Base-by-base conservation (phyloP, 2,888 invertebrate species). In the Sinohyriopsis cumingii region DNA sequence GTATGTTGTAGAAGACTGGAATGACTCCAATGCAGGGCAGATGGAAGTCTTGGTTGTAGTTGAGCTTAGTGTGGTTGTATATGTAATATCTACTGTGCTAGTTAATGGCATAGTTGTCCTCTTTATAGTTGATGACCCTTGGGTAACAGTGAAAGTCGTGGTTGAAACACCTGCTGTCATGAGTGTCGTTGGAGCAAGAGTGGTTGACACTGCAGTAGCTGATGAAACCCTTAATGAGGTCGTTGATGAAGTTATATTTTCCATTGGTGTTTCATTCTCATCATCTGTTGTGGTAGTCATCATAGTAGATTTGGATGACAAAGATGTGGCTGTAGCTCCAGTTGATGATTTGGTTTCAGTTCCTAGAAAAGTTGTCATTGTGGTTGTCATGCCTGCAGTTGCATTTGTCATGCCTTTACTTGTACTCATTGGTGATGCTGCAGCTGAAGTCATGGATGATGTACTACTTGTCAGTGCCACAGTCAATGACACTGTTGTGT, bases 181-280 rank as follows among this genome's bases (percentile, higher is more conserved):
- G 28, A 24, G 18, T 24, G 45, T 53, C 20, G 22, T 20, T 28
- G 19, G 53, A 24, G 65, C 2, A 7, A 28, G 53, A 59, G 22
- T 45, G 22, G 69, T 24, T 56, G 63, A 53, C 53, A 57, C n/a
- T n/a, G 22, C 28, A 57, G 56, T 53, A 65, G 70, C 25, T 63
- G 55, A 22, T 15, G 28, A 54, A 18, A 19, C 22, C 24, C 25
- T 7, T 33, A 59, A 57, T 56, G 24, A 3, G n/a, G 63, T 6
- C 25, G 66, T 59, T 61, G 59, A 9, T 28, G 25, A 33, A 55
- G 68, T 55, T 62, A 65, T 59, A 28, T 65, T 60, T 24, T 59
- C 22, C 53, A 64, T 24, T 55, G 61, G 6, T 59, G 63, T 61
- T 18, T 45, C 22, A 3, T 55, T 25, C 4, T 59, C 22, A 59